Evolutionary conservation across 2,113 vertebrate genomes (phyloP).

Genomic region (Odocoileus hemionus): DNA sequence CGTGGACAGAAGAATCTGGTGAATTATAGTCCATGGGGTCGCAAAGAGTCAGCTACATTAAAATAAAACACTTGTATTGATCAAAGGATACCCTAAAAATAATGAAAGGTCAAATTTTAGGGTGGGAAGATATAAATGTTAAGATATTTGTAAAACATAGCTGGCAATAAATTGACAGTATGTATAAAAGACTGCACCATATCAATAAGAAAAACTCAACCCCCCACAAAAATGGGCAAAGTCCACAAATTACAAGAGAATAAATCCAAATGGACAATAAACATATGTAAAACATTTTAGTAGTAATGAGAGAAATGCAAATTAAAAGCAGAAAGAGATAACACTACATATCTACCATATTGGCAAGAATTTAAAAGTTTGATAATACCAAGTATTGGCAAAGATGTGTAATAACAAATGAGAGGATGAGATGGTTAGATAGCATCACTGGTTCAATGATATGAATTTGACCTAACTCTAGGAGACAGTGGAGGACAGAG

Average conservation of each 20-base stretch:
- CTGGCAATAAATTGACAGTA: not conserved
- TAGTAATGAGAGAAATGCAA: slow-evolving; percentile 17
- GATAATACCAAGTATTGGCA: not conserved
- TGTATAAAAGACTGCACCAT: not conserved
- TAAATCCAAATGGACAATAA: not conserved
- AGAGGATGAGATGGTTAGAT: not conserved
- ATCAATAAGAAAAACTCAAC: not conserved
- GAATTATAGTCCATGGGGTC: not conserved
- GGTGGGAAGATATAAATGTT: not conserved
- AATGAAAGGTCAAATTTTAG: not conserved
- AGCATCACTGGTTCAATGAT: not conserved
- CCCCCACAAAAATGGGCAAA: not conserved
- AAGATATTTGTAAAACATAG: not conserved
- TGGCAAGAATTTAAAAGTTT: slow-evolving; percentile 16
- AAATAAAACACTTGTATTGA: not conserved
- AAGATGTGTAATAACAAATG: not conserved
- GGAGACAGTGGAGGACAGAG: not conserved
- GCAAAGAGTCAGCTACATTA: not conserved
- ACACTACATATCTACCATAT: not conserved
- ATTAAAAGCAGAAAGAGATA: not conserved
- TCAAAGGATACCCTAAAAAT: not conserved
- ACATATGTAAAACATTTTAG: not conserved
- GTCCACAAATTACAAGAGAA: not conserved
- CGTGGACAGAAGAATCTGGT: not conserved
- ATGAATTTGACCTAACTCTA: not conserved